Evolutionary conservation across 1,140 invertebrate genomes (phyloP).

Genomic region (Drosophila triauraria): DNA sequence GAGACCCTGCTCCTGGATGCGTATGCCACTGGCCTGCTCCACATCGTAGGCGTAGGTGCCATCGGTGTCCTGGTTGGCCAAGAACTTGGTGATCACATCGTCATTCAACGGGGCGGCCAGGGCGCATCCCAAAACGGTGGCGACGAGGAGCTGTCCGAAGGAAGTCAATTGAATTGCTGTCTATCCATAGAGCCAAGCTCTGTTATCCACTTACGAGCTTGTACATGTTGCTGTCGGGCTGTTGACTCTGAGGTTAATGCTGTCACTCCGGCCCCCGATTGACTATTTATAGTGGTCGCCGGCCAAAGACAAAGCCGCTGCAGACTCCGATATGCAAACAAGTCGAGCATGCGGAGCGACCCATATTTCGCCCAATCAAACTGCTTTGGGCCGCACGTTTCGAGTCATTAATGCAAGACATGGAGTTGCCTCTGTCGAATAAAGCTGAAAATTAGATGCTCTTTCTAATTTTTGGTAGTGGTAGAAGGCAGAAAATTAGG

Average conservation of each 20-base stretch:
- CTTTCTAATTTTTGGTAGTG: not conserved
- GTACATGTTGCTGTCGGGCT: slow-evolving; percentile 58
- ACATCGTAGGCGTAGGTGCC: slow-evolving; percentile 46
- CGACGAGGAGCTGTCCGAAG: slow-evolving; percentile 55
- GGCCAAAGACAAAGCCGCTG: slow-evolving; percentile 30
- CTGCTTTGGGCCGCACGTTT: slow-evolving; percentile 45
- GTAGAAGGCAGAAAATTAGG: not conserved
- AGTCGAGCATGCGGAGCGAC: slow-evolving; percentile 45
- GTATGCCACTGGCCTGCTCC: slow-evolving; percentile 39
- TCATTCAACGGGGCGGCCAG: slow-evolving; percentile 46
- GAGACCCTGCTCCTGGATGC: slow-evolving; percentile 45
- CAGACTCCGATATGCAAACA: slow-evolving; percentile 55
- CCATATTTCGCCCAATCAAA: slow-evolving; percentile 47
- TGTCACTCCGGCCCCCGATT: slow-evolving; percentile 23
- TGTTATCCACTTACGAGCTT: slow-evolving; percentile 62
- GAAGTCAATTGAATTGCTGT: slow-evolving; percentile 22
- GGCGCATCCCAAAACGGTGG: slow-evolving; percentile 50
- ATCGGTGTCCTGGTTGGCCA: slow-evolving; percentile 42
- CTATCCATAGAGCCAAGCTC: not conserved
- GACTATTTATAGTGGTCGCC: slow-evolving; percentile 64
- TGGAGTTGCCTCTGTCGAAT: not conserved
- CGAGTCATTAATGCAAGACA: slow-evolving; percentile 41
- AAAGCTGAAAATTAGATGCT: slow-evolving; percentile 8
- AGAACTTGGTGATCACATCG: slow-evolving; percentile 47
- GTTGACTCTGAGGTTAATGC: slow-evolving; percentile 45